Conservation (phyloP, 2,888 invertebrate species). For the Conomelus anceps region DNA sequence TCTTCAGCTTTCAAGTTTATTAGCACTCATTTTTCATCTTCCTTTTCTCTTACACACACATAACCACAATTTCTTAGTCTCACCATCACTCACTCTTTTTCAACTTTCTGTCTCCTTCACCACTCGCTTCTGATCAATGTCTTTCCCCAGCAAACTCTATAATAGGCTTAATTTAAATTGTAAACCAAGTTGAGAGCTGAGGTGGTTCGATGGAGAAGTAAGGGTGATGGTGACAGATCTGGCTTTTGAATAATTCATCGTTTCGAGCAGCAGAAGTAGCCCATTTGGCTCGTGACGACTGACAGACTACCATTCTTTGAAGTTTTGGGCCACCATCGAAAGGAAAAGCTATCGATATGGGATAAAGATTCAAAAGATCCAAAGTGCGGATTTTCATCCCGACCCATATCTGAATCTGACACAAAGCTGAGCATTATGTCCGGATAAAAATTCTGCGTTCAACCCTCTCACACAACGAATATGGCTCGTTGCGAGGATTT, state of each 20-base stretch:
- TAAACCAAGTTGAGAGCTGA: background rate
- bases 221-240: background rate
- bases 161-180: slow-evolving; percentile 14
- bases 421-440: background rate
- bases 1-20: too few relatives aligned
- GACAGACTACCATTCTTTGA: background rate
- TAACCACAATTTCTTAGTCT: too few relatives aligned
- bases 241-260: background rate
- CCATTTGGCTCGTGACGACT: background rate
- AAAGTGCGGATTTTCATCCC: background rate
- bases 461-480: background rate
- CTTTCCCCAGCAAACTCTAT: background rate
- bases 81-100: background rate
- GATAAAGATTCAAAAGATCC: background rate
- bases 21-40: too few relatives aligned
- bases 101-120: background rate
- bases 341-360: background rate
- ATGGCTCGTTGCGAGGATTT: background rate
- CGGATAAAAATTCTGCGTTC: background rate
- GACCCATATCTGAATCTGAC: background rate
- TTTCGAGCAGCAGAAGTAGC: background rate
- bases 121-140: background rate
- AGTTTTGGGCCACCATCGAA: background rate
- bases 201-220: slow-evolving; percentile 1
- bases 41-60: background rate